Evolutionary conservation across 2,797 vertebrate species (phyloP).

Genomic region (Acipenser oxyrinchus): DNA sequence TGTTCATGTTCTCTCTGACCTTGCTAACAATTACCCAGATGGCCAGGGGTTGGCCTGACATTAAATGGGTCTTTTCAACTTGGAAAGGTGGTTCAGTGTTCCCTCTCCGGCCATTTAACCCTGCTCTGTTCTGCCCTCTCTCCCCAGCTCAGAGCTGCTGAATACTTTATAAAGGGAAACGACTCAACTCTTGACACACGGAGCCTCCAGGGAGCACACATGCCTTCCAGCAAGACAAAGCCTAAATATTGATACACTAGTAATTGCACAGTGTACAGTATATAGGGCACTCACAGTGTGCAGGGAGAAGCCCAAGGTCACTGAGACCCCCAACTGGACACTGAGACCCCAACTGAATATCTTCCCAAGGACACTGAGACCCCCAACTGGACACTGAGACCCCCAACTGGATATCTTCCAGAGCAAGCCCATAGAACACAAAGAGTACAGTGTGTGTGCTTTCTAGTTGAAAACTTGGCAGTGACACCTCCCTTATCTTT

Average conservation of each 20-base stretch:
- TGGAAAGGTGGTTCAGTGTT: not conserved
- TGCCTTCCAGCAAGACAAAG: not conserved
- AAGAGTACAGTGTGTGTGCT: too few relatives aligned
- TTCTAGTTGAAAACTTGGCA: too few relatives aligned
- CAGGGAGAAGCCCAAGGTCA: too few relatives aligned
- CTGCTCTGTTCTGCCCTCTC: not conserved
- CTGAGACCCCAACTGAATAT: too few relatives aligned
- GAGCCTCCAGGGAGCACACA: not conserved
- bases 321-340: too few relatives aligned
- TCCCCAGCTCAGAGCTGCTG: not conserved
- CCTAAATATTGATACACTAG: conserved; percentile 1
- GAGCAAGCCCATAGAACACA: too few relatives aligned
- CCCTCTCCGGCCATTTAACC: conserved; percentile 3
- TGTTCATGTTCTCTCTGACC: not conserved
- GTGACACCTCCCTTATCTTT: too few relatives aligned
- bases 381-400: too few relatives aligned
- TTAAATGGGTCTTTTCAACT: conserved; percentile 14
- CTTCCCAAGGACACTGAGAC: too few relatives aligned
- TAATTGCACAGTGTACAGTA: too few relatives aligned
- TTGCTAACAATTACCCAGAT: not conserved
- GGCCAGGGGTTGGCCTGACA: not conserved
- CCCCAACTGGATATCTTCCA: too few relatives aligned
- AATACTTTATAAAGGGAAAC: not conserved
- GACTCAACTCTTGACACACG: not conserved
- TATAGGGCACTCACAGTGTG: too few relatives aligned